phyloP scores from a whole-genome alignment of 2,888 invertebrate genomes.

The Abrostola tripartita region DNA sequence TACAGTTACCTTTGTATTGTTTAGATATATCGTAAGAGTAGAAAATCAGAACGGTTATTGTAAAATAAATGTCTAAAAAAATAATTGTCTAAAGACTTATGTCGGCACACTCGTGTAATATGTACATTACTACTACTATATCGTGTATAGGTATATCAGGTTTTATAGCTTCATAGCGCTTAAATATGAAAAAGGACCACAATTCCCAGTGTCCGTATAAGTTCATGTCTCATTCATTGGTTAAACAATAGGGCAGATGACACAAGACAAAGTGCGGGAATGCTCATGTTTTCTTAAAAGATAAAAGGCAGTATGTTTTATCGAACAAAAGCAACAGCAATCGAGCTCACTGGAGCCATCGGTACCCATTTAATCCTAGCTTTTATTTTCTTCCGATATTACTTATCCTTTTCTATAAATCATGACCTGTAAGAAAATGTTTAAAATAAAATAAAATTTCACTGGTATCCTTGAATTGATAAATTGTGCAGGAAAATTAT shows the following conservation, averaged over 20 bases:
- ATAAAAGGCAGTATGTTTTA: conserved; percentile 23
- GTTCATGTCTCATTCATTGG: conserved; percentile 8
- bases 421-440: background rate
- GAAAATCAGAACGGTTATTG: too few relatives aligned
- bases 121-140: too few relatives aligned
- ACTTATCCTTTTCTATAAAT: background rate
- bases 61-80: too few relatives aligned
- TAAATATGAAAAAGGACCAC: background rate
- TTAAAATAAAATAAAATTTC: conserved; percentile 4
- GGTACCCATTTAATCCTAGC: conserved; percentile 21
- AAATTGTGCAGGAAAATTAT: too few relatives aligned
- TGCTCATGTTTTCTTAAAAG: conserved; percentile 27
- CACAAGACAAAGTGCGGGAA: conserved; percentile 14
- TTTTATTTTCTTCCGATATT: conserved; percentile 13
- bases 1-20: conserved; percentile 13
- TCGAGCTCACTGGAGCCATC: conserved; percentile 5
- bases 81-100: too few relatives aligned
- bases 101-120: too few relatives aligned
- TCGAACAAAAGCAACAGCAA: conserved; percentile 11
- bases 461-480: too few relatives aligned
- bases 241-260: conserved; percentile 18
- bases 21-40: too few relatives aligned
- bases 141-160: too few relatives aligned
- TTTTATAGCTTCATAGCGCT: too few relatives aligned
- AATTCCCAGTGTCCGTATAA: conserved; percentile 5